These are phyloP conservation scores for Drosophila gaucha DNA, from an alignment of 2,888 invertebrate species.

Conservation along the genomic window DNA sequence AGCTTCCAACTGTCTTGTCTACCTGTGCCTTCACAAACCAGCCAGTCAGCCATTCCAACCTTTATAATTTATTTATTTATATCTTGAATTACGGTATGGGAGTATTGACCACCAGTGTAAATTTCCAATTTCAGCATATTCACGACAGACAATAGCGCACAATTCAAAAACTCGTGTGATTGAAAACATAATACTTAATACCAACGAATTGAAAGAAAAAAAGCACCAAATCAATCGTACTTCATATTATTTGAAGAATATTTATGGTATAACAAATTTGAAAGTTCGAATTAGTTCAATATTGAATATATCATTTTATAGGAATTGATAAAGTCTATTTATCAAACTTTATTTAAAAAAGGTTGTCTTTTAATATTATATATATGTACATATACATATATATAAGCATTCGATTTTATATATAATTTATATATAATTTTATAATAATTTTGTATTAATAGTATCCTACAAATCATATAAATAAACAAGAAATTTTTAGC, in stretches of 20 bases:
- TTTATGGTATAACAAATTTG: too few species aligned
- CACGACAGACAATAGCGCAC: slow-evolving; percentile 70
- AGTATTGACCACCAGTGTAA: slow-evolving; percentile 83
- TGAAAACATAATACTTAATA: slow-evolving; percentile 62
- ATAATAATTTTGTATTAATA: too few species aligned
- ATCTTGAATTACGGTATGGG: slow-evolving; percentile 80
- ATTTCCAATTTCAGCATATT: slow-evolving; percentile 80
- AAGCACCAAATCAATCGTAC: background rate
- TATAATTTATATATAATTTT: too few species aligned
- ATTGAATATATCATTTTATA: too few species aligned
- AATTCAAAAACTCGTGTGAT: slow-evolving; percentile 70
- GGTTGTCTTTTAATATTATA: too few species aligned
- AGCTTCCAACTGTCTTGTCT: slow-evolving; percentile 72
- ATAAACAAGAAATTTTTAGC: background rate
- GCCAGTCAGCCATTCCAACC: slow-evolving; percentile 68
- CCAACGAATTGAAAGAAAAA: slow-evolving; percentile 28
- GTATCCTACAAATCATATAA: too few species aligned
- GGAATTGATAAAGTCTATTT: too few species aligned
- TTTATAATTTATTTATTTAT: slow-evolving; percentile 79
- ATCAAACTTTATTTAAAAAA: too few species aligned
- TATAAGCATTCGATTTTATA: too few species aligned
- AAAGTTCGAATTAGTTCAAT: too few species aligned
- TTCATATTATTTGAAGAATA: too few species aligned
- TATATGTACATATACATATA: too few species aligned
- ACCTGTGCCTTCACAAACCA: slow-evolving; percentile 66